Conservation (phyloP, 2,888 invertebrate species). For the Gandaritis pyraliata region DNA sequence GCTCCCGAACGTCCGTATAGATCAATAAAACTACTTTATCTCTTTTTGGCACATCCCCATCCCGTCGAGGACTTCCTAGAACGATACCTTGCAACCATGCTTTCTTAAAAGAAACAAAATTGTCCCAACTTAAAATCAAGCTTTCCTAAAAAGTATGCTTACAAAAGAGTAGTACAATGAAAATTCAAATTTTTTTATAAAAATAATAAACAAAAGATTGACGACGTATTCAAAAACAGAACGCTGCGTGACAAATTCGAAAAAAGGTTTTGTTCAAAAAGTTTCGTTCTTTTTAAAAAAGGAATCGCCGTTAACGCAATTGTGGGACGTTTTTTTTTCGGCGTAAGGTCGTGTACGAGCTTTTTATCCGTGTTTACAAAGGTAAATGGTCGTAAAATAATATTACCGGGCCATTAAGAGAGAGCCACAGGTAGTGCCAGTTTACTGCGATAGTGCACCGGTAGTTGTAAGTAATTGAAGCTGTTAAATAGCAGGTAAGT, state of each 20-base stretch:
- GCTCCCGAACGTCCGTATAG: conserved; percentile 84
- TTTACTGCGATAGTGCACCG: conserved; percentile 68
- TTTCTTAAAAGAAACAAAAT: conserved; percentile 55
- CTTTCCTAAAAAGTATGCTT: conserved; percentile 29
- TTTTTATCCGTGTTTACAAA: conserved; percentile 77
- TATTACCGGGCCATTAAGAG: conserved; percentile 75
- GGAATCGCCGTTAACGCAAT: conserved; percentile 67
- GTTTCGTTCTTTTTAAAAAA: conserved; percentile 61
- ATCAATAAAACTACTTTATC: conserved; percentile 86
- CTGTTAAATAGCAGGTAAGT: conserved; percentile 65
- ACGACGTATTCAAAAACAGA: conserved; percentile 41
- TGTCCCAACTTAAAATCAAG: conserved; percentile 30
- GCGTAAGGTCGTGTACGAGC: conserved; percentile 62
- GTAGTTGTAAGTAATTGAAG: conserved; percentile 67
- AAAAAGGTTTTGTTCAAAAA: conserved; percentile 51
- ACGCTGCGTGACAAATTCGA: conserved; percentile 51
- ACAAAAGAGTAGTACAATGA: conserved; percentile 35
- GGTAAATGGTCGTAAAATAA: conserved; percentile 81
- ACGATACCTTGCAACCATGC: conserved; percentile 69
- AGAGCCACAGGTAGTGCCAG: conserved; percentile 79
- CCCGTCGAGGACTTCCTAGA: conserved; percentile 80
- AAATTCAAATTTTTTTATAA: conserved; percentile 42
- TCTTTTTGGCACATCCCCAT: conserved; percentile 85
- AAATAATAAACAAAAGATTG: conserved; percentile 34
- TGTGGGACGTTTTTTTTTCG: conserved; percentile 67